phyloP scores from a whole-genome alignment of 2,113 vertebrate genomes.

The Megalops atlanticus region DNA sequence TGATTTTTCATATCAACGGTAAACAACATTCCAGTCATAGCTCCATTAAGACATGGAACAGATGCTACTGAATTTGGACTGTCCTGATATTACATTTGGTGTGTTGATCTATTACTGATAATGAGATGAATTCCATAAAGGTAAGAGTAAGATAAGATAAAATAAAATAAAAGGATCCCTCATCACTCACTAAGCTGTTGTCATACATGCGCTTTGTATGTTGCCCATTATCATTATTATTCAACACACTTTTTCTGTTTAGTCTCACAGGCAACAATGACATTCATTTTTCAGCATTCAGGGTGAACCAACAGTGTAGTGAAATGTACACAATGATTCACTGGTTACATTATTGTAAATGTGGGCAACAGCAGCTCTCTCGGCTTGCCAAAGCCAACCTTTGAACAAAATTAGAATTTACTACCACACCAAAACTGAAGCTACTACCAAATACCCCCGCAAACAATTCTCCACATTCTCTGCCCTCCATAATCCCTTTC shows the following conservation, averaged over 20 bases:
- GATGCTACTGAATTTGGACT: too few species aligned
- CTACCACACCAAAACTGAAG: neutral
- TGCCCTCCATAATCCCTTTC: neutral
- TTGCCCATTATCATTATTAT: neutral
- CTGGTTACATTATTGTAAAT: neutral
- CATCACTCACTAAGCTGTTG: neutral
- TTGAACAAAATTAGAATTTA: neutral
- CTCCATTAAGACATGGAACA: too few species aligned
- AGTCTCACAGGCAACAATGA: neutral
- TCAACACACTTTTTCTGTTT: too few species aligned
- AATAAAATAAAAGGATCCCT: neutral
- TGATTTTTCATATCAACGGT: too few species aligned
- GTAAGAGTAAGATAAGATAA: neutral
- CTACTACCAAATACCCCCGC: neutral
- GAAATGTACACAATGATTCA: neutral
- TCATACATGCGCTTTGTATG: neutral
- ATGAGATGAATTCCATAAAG: neutral
- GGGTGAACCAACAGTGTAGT: neutral
- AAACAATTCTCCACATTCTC: neutral
- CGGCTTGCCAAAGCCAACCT: neutral
- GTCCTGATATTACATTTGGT: too few species aligned
- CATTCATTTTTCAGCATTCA: neutral
- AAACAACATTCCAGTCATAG: too few species aligned
- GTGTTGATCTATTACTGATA: neutral
- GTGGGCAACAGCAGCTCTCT: neutral